phyloP scores from a whole-genome alignment of 2,888 invertebrate genomes.

The Andrena flavipes region DNA sequence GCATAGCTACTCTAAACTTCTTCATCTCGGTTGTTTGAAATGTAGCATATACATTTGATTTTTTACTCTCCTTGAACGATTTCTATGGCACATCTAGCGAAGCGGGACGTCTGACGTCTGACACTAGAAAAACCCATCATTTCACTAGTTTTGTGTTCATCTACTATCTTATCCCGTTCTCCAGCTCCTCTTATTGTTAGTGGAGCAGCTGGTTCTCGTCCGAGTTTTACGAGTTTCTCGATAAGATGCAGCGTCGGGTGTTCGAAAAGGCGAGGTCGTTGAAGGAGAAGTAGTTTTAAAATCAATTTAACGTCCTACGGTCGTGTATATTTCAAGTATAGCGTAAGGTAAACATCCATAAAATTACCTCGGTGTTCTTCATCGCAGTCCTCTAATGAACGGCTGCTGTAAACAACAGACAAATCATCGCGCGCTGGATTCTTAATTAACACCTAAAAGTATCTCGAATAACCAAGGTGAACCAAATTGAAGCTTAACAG shows the following conservation, averaged over 20 bases:
- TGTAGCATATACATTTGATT: no score
- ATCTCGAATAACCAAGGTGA: not conserved
- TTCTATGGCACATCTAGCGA: no score
- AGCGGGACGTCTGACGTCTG: not conserved
- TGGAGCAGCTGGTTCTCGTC: conserved; percentile 18
- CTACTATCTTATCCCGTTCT: not conserved
- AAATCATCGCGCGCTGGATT: not conserved
- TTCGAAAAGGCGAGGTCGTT: conserved; percentile 10
- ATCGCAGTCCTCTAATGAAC: not conserved
- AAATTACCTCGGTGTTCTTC: not conserved
- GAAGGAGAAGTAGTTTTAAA: conserved; percentile 2
- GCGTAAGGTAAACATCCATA: conserved; percentile 16
- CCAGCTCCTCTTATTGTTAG: not conserved
- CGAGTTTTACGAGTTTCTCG: conserved; percentile 27
- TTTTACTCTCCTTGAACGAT: no score
- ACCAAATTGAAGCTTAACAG: not conserved
- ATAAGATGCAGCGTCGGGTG: conserved; percentile 26
- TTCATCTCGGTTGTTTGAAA: no score
- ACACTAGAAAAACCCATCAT: not conserved
- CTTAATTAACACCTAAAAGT: not conserved
- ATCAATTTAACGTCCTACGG: not conserved
- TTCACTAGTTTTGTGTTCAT: not conserved
- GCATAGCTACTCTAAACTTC: no score
- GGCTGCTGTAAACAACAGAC: conserved; percentile 2
- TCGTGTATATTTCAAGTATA: not conserved